Evolutionary conservation across 2,888 invertebrate genomes (phyloP).

Genomic region (Limnephilus marmoratus): DNA sequence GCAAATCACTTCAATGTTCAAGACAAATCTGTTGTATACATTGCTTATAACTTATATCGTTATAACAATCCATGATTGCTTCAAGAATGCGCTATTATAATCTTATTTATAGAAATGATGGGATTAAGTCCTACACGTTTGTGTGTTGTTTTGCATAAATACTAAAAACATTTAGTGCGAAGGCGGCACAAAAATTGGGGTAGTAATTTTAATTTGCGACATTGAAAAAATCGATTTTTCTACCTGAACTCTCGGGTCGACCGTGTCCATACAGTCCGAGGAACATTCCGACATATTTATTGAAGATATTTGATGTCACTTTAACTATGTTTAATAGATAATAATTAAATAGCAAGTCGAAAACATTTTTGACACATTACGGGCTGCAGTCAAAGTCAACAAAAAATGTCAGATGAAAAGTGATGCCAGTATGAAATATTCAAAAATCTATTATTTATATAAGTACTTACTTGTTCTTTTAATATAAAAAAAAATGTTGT

Average conservation of each 20-base stretch:
- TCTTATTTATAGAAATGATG: conserved; percentile 43
- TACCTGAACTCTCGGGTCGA: conserved; percentile 90
- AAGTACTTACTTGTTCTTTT: neutral
- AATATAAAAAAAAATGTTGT: too few species aligned
- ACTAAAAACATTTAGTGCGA: conserved; percentile 20
- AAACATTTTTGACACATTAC: conserved; percentile 59
- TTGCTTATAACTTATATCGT: neutral
- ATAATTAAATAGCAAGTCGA: conserved; percentile 37
- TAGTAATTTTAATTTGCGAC: conserved; percentile 58
- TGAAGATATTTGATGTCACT: conserved; percentile 68
- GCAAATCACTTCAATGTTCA: neutral
- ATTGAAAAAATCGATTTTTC: conserved; percentile 72
- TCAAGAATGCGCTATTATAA: neutral
- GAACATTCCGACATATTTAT: conserved; percentile 80
- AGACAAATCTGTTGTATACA: neutral
- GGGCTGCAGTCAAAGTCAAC: conserved; percentile 52
- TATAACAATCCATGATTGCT: neutral
- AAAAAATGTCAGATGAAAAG: conserved; percentile 49
- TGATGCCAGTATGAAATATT: conserved; percentile 27
- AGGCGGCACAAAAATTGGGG: conserved; percentile 49
- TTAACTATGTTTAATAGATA: conserved; percentile 53
- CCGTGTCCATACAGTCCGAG: conserved; percentile 81
- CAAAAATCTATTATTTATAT: neutral
- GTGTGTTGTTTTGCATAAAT: neutral
- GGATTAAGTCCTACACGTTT: neutral